A percentile compares a stretch with the other conserved stretches of the same genome.
These are phyloP conservation scores for Synchiropus splendidus DNA, from an alignment of 2,113 vertebrate species.

Conservation along the genomic window DNA sequence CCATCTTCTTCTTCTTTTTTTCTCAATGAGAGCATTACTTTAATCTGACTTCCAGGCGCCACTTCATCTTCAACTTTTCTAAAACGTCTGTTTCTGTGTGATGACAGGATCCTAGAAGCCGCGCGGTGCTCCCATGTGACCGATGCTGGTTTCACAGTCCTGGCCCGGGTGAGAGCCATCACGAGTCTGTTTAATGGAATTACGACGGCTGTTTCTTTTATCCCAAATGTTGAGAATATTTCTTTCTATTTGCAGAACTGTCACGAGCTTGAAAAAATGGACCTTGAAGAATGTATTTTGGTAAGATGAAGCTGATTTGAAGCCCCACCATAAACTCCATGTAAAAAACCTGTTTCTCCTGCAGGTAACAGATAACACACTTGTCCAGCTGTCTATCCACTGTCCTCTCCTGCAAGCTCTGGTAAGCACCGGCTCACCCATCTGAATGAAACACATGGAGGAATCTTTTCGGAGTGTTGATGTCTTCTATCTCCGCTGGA, in stretches of 20 bases:
- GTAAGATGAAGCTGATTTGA: too few relatives aligned
- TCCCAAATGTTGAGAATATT: background rate
- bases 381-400: constrained; percentile 85
- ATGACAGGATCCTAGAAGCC: constrained; percentile 82
- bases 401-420: constrained; percentile 82
- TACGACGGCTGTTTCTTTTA: background rate
- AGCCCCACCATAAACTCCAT: too few relatives aligned
- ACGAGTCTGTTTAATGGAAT: background rate
- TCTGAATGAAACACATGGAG: background rate
- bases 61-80: too few relatives aligned
- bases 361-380: constrained; percentile 84
- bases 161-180: constrained; percentile 75
- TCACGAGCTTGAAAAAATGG: constrained; percentile 92
- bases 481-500: constrained; percentile 4
- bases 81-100: constrained; percentile 18
- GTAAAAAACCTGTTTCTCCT: constrained; percentile 35
- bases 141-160: constrained; percentile 81
- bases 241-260: constrained; percentile 68
- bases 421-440: constrained; percentile 61
- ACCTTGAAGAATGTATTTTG: constrained; percentile 90
- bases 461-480: constrained; percentile 6
- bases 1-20: too few relatives aligned
- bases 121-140: constrained; percentile 87
- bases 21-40: too few relatives aligned
- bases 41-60: too few relatives aligned